Percentiles rank a stretch among this genome's conserved stretches.
phyloP scores from a whole-genome alignment of 2,888 invertebrate genomes.

The Creontiades dilutus region DNA sequence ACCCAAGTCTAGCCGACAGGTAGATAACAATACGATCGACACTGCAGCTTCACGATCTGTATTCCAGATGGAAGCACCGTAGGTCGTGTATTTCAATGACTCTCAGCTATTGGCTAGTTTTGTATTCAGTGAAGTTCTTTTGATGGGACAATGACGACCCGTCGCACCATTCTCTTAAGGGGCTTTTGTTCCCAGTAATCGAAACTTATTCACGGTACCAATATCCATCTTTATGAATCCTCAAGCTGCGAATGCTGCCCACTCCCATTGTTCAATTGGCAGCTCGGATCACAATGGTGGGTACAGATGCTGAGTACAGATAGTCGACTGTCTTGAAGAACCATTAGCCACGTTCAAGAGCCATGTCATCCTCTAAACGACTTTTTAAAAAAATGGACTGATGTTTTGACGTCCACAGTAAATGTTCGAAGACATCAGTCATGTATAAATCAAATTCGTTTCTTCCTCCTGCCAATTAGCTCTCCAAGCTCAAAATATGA shows the following conservation, averaged over 20 bases:
- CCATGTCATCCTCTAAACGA: neutral
- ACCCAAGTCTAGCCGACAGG: too few relatives aligned
- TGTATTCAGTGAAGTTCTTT: slow-evolving; percentile 5
- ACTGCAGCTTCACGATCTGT: neutral
- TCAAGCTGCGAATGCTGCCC: neutral
- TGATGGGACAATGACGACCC: neutral
- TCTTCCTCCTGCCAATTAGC: too few relatives aligned
- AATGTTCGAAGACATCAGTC: too few relatives aligned
- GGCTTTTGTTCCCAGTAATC: slow-evolving; percentile 19
- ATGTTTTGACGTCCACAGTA: too few relatives aligned
- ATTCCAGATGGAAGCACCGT: neutral
- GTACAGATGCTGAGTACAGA: neutral
- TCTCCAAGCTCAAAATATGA: too few relatives aligned
- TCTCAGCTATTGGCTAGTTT: neutral
- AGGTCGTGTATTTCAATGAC: neutral
- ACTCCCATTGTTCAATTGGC: slow-evolving; percentile 1
- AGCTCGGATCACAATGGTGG: neutral
- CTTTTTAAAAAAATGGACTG: neutral
- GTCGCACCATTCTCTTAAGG: neutral
- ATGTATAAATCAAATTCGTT: too few relatives aligned
- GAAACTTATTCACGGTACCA: neutral
- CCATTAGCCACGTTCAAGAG: slow-evolving; percentile 16
- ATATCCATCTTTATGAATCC: slow-evolving; percentile 10
- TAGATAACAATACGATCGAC: too few relatives aligned
- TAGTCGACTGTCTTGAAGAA: neutral